A percentile compares a stretch with the other conserved stretches of the same genome.
These are phyloP conservation scores for Platycercus adscitus DNA, from an alignment of 2,113 vertebrate genomes.

Conservation along the genomic window DNA sequence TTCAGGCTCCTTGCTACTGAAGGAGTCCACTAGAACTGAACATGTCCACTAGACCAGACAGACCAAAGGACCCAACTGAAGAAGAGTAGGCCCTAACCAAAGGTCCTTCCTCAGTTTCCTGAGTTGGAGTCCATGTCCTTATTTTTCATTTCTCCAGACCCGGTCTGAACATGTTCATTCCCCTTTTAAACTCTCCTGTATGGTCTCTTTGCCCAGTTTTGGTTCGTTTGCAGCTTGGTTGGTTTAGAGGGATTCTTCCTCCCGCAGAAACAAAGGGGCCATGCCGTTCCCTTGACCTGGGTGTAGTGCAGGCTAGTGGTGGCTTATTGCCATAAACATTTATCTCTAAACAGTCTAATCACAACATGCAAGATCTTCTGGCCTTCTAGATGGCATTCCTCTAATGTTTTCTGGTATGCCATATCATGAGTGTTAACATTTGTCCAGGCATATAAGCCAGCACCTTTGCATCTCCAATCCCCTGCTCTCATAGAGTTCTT, in stretches of 20 bases:
- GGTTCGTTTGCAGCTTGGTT: not conserved
- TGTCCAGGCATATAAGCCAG: not conserved
- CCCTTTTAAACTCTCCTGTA: not conserved
- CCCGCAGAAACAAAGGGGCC: not conserved
- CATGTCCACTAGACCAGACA: rapidly evolving
- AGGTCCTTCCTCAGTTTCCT: not conserved
- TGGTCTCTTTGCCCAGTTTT: not conserved
- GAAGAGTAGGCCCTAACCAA: not conserved
- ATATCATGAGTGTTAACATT: not conserved
- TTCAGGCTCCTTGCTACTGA: not conserved
- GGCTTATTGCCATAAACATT: not conserved
- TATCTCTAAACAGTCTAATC: not conserved
- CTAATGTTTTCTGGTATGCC: not conserved
- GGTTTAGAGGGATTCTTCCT: rapidly evolving
- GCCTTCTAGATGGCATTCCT: not conserved
- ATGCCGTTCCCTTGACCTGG: rapidly evolving
- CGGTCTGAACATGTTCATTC: rapidly evolving
- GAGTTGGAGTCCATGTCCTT: not conserved
- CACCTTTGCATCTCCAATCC: not conserved
- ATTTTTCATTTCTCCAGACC: not conserved
- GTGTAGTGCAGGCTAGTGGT: not conserved
- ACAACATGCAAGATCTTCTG: not conserved
- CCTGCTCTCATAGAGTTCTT: not conserved
- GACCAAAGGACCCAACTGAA: not conserved
- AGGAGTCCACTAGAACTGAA: not conserved